Percentiles rank a stretch among this genome's conserved stretches.
Evolutionary conservation across 2,113 vertebrate species (phyloP).

Genomic region (Cynoglossus semilaevis): DNA sequence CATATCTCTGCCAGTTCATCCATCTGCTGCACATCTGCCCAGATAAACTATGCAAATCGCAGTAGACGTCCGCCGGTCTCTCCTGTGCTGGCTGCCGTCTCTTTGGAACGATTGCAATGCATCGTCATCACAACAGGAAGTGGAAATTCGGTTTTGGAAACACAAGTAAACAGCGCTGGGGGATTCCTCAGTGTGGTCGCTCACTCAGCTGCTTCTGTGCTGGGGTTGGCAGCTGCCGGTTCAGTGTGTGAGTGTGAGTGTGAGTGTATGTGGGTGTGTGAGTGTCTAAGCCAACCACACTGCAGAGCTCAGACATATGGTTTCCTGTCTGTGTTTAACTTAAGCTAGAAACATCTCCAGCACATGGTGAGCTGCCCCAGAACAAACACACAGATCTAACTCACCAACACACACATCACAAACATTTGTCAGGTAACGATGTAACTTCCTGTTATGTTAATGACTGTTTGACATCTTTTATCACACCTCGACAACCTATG

Average conservation of each 20-base stretch:
- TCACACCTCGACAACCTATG: too few relatives aligned
- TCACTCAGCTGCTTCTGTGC: conserved; percentile 4
- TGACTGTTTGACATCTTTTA: too few relatives aligned
- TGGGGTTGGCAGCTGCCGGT: too few relatives aligned
- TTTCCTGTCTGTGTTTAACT: conserved; percentile 97
- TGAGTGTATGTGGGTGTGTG: conserved; percentile 1
- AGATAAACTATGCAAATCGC: too few relatives aligned
- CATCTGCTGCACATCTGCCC: too few relatives aligned
- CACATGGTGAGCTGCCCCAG: conserved; percentile 75
- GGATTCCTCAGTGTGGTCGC: conserved; percentile 37
- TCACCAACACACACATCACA: conserved; percentile 9
- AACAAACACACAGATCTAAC: conserved; percentile 25
- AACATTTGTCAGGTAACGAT: conserved; percentile 1
- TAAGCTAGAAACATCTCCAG: conserved; percentile 79
- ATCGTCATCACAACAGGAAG: conserved; percentile 43
- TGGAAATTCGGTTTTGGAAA: conserved; percentile 28
- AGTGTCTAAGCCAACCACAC: conserved; percentile 16
- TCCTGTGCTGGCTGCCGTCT: background rate
- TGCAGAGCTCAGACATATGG: conserved; percentile 87
- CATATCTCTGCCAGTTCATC: too few relatives aligned
- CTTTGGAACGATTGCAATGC: conserved; percentile 2
- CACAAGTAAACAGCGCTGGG: conserved; percentile 7
- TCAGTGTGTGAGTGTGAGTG: background rate
- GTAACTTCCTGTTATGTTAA: background rate
- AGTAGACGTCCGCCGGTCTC: too few relatives aligned